Evolutionary conservation across 2,888 invertebrate species (phyloP).

Genomic region (Himalopsyche kuldschensis): DNA sequence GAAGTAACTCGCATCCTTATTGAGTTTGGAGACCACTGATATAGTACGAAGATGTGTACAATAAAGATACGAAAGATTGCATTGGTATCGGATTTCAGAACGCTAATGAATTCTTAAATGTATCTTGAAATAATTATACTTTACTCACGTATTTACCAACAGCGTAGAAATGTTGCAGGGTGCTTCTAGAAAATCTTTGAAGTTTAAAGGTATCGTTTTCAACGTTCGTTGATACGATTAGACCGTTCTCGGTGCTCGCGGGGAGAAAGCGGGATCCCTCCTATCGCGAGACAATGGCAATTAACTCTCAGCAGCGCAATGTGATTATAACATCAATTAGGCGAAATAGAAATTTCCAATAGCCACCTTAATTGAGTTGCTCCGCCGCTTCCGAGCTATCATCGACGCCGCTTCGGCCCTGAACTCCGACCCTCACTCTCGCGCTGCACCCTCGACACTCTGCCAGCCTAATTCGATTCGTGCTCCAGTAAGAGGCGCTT

Average conservation of each 20-base stretch:
- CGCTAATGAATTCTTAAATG: too few species aligned
- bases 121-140: too few species aligned
- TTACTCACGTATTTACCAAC: too few species aligned
- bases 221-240: not conserved
- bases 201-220: not conserved
- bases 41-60: too few species aligned
- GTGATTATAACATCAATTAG: constrained; percentile 37
- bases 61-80: too few species aligned
- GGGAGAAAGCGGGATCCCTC: not conserved
- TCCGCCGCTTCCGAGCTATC: constrained; percentile 31
- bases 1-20: too few species aligned
- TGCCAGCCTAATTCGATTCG: constrained; percentile 5
- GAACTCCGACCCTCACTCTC: constrained; percentile 22
- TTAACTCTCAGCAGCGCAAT: constrained; percentile 31
- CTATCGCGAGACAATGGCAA: constrained; percentile 15
- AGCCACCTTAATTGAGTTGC: constrained; percentile 38
- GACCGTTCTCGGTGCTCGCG: not conserved
- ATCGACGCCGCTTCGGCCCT: constrained; percentile 30
- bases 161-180: not conserved
- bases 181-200: not conserved
- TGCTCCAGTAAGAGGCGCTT: not conserved
- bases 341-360: constrained; percentile 40
- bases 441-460: constrained; percentile 4
- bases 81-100: too few species aligned
- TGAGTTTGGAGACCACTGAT: too few species aligned